Evolutionary conservation across 2,797 vertebrate genomes (phyloP).

Genomic region (Muraenolepis orangiensis): DNA sequence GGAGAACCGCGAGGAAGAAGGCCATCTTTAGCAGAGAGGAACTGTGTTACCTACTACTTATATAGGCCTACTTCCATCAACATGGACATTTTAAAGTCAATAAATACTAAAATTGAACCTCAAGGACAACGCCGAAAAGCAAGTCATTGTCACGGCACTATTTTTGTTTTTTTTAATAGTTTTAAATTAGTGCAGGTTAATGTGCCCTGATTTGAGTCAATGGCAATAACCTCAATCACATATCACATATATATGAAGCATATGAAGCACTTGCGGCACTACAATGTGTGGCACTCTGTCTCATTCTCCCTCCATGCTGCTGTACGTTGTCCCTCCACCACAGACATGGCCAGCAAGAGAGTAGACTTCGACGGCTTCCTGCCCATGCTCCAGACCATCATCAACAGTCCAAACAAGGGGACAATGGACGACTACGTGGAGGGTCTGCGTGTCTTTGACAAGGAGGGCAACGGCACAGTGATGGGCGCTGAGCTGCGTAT

Average conservation of each 20-base stretch:
- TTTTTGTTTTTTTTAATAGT: no score
- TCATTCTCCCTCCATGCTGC: background rate
- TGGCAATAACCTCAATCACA: background rate
- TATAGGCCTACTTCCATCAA: background rate
- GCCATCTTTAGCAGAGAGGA: background rate
- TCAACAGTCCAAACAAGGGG: constrained; percentile 96
- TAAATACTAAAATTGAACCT: background rate
- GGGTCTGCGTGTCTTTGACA: constrained; percentile 98
- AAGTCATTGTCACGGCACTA: no score
- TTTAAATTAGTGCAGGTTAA: background rate
- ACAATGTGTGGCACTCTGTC: no score
- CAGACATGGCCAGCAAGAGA: constrained; percentile 90
- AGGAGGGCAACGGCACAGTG: constrained; percentile 98
- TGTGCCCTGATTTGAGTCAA: background rate
- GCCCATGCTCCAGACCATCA: constrained; percentile 94
- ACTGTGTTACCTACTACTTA: background rate
- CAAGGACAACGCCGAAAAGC: background rate
- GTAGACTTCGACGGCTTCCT: constrained; percentile 93
- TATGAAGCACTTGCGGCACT: no score
- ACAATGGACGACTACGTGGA: constrained; percentile 95
- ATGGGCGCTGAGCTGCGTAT: constrained; percentile 99
- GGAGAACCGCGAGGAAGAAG: constrained; percentile 2
- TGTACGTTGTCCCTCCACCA: background rate
- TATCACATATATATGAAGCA: background rate
- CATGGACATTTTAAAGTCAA: background rate